phyloP scores from a whole-genome alignment of 2,888 invertebrate genomes.

The Eupithecia vulgata region DNA sequence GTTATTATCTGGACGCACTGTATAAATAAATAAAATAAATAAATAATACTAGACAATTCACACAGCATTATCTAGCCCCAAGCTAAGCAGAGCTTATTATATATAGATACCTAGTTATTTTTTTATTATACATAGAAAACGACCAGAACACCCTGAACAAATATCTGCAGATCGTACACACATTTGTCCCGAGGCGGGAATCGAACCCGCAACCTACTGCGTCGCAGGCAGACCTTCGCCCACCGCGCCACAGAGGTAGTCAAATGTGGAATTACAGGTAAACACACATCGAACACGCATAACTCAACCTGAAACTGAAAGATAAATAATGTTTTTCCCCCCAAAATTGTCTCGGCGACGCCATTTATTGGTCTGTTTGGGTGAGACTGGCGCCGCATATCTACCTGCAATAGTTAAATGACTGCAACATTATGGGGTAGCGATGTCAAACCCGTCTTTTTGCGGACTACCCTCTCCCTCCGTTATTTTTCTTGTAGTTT shows the following conservation, averaged over 20 bases:
- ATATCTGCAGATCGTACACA: no score
- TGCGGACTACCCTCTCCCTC: conserved; percentile 45
- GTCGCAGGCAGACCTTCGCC: no score
- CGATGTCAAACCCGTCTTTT: conserved; percentile 57
- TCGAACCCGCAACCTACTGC: no score
- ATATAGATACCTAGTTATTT: no score
- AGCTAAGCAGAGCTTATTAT: no score
- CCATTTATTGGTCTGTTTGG: conserved; percentile 78
- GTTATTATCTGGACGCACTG: neutral
- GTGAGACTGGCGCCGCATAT: conserved; percentile 61
- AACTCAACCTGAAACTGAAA: conserved; percentile 64
- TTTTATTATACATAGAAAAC: no score
- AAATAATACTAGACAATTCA: no score
- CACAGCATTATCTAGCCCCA: no score
- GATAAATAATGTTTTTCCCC: conserved; percentile 70
- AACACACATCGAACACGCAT: conserved; percentile 48
- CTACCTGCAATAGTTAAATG: conserved; percentile 62
- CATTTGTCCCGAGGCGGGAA: no score
- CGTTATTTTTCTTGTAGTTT: conserved; percentile 47
- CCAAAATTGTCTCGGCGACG: conserved; percentile 65
- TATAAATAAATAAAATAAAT: no score
- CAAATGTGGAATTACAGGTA: conserved; percentile 50
- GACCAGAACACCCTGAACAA: no score
- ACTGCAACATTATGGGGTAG: conserved; percentile 56
- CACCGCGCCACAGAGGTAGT: no score